Percentiles rank a stretch among this genome's conserved stretches.
Conservation (phyloP, 2,797 vertebrate species). For the Columba guinea region DNA sequence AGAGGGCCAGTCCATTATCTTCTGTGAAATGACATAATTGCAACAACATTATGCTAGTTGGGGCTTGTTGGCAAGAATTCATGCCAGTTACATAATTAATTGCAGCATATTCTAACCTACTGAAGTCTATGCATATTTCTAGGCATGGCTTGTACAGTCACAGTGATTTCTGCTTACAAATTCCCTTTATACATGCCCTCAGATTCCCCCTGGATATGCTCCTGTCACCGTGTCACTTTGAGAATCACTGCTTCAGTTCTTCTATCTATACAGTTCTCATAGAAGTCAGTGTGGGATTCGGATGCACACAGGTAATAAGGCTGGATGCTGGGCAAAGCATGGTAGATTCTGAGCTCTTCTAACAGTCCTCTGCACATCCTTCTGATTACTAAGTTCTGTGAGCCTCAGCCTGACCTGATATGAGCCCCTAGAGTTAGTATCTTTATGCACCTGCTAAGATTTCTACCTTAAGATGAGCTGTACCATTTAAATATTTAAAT, state of each 20-base stretch:
- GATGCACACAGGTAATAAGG: not conserved
- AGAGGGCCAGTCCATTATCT: conserved; percentile 38
- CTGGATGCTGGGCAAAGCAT: not conserved
- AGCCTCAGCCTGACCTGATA: not conserved
- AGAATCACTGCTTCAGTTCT: not conserved
- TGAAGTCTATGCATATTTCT: conserved; percentile 46
- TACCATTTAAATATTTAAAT: not conserved
- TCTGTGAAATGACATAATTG: conserved; percentile 54
- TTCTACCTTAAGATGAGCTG: not conserved
- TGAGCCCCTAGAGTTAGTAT: not conserved
- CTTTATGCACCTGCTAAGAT: not conserved
- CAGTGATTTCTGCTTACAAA: conserved; percentile 2
- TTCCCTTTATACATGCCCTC: conserved; percentile 1
- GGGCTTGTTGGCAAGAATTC: conserved; percentile 52
- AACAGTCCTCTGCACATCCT: not conserved
- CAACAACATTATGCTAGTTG: conserved; percentile 51
- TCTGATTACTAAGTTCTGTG: not conserved
- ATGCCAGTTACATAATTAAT: conserved; percentile 59
- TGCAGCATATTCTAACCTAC: conserved; percentile 48
- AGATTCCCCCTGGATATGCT: not conserved
- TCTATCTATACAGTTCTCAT: not conserved
- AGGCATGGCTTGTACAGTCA: not conserved
- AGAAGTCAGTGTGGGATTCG: not conserved
- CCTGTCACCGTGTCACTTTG: conserved; percentile 12
- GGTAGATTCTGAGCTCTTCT: not conserved